Evolutionary conservation across 2,797 vertebrate species (phyloP).

Genomic region (Acestrorhynchus altus): DNA sequence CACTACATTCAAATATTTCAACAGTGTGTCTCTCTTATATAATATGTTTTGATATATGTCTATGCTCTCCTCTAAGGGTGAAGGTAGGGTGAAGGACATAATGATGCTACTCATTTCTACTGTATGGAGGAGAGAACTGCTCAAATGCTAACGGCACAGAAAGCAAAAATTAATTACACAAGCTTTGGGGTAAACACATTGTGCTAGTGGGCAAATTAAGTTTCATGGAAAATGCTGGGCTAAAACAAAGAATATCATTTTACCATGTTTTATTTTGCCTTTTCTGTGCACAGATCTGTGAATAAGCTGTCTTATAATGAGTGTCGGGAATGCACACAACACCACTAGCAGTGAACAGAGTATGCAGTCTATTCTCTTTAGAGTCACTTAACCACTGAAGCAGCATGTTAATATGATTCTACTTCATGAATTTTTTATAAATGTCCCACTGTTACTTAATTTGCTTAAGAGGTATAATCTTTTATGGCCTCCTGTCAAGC

Average conservation of each 20-base stretch:
- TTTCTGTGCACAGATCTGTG: conserved; percentile 18
- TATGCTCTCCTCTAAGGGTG: background rate
- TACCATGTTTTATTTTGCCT: background rate
- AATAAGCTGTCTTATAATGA: conserved; percentile 10
- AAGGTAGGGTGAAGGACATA: conserved; percentile 12
- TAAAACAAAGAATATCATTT: background rate
- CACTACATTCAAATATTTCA: background rate
- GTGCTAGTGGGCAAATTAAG: background rate
- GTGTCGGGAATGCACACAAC: background rate
- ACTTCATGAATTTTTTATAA: conserved; percentile 59
- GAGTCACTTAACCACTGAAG: conserved; percentile 40
- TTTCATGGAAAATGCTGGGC: background rate
- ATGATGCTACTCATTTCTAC: conserved; percentile 30
- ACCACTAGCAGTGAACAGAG: conserved; percentile 1
- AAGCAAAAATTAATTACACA: conserved; percentile 22
- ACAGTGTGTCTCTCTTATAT: background rate
- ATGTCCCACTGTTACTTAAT: conserved; percentile 45
- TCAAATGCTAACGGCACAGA: conserved; percentile 25
- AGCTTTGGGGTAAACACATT: conserved; percentile 20
- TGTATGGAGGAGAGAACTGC: conserved; percentile 11
- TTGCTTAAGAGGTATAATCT: conserved; percentile 50
- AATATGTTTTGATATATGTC: background rate
- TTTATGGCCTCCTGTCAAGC: conserved; percentile 47
- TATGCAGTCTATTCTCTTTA: conserved; percentile 28
- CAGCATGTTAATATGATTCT: conserved; percentile 52